phyloP scores from a whole-genome alignment of 2,113 vertebrate species.

The Eleginops maclovinus region DNA sequence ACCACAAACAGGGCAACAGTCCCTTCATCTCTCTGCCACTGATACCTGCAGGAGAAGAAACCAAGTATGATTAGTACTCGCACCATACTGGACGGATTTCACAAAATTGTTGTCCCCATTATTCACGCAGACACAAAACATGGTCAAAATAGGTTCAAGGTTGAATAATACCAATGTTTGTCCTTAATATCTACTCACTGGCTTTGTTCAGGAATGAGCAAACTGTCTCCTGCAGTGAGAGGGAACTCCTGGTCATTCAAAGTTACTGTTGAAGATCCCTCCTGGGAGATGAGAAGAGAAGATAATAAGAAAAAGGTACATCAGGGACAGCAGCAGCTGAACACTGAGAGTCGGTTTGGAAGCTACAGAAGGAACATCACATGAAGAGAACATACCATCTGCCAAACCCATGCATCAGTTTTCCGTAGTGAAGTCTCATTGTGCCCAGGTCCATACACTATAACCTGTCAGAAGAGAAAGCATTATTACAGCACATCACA shows the following conservation, averaged over 20 bases:
- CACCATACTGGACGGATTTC: too few relatives aligned
- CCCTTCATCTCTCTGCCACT: slow-evolving; percentile 87
- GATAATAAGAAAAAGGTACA: neutral
- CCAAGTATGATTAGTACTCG: too few relatives aligned
- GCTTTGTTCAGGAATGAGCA: slow-evolving; percentile 86
- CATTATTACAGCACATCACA: neutral
- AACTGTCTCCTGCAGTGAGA: slow-evolving; percentile 87
- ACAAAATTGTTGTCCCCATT: too few relatives aligned
- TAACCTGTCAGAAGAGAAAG: slow-evolving; percentile 76
- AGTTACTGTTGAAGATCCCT: slow-evolving; percentile 86
- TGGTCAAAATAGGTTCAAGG: too few relatives aligned
- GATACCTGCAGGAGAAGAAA: slow-evolving; percentile 81
- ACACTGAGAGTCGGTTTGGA: neutral
- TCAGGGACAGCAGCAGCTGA: neutral
- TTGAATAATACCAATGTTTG: too few relatives aligned
- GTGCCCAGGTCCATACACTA: slow-evolving; percentile 86
- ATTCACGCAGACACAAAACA: too few relatives aligned
- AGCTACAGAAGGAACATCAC: neutral
- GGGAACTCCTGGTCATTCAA: slow-evolving; percentile 74
- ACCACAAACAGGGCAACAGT: slow-evolving; percentile 86
- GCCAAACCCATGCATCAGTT: slow-evolving; percentile 94
- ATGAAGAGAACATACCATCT: slow-evolving; percentile 84
- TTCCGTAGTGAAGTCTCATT: slow-evolving; percentile 71
- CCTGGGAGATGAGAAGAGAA: slow-evolving; percentile 78
- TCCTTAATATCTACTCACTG: slow-evolving; percentile 81